A percentile compares a stretch with the other conserved stretches of the same genome.
phyloP scores from a whole-genome alignment of 1,140 invertebrate species.

The Solenopsis invicta region DNA sequence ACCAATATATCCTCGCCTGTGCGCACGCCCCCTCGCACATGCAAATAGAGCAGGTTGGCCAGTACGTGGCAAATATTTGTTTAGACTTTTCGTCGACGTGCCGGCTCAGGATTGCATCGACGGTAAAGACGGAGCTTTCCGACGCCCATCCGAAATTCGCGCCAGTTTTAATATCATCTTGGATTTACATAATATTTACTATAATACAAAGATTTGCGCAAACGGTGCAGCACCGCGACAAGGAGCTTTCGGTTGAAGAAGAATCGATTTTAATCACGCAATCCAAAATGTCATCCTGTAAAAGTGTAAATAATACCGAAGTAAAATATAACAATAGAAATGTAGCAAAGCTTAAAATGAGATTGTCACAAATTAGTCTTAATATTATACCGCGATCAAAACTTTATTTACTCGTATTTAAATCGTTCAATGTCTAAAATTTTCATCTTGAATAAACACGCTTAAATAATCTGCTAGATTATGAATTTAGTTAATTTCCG shows the following conservation, averaged over 20 bases:
- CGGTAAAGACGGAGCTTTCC: constrained; percentile 27
- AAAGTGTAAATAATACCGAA: neutral
- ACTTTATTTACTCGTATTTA: neutral
- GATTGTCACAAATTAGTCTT: neutral
- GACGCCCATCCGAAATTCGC: constrained; percentile 67
- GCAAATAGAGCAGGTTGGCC: constrained; percentile 77
- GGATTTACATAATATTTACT: constrained; percentile 76
- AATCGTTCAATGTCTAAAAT: neutral
- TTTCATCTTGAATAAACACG: neutral
- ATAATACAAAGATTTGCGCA: constrained; percentile 56
- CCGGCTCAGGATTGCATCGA: constrained; percentile 52
- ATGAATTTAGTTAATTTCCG: neutral
- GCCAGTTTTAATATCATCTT: constrained; percentile 80
- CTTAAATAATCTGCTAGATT: neutral
- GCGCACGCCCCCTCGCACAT: constrained; percentile 48
- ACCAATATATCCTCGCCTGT: constrained; percentile 72
- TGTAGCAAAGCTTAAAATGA: neutral
- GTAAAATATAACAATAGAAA: constrained; percentile 19
- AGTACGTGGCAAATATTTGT: constrained; percentile 78
- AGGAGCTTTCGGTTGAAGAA: constrained; percentile 24
- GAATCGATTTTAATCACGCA: neutral
- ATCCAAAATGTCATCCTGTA: neutral
- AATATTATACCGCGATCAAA: neutral
- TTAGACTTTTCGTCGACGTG: constrained; percentile 69
- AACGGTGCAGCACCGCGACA: neutral